These are phyloP conservation scores for Lingula anatina DNA, from an alignment of 2,888 invertebrate genomes.

Conservation along the genomic window DNA sequence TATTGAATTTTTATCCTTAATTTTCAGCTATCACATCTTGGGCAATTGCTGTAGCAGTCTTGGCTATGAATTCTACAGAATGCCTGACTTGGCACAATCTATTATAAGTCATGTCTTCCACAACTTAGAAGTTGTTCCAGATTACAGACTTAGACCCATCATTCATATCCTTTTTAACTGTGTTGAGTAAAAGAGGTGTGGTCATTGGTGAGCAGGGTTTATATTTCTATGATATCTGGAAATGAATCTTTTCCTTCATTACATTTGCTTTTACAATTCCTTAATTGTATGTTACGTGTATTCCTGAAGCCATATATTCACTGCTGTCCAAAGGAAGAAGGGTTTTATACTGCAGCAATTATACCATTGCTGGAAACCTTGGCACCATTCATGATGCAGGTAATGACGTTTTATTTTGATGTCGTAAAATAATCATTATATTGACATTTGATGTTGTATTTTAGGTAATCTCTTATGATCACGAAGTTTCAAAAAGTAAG, in stretches of 20 bases:
- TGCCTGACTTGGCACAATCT: constrained; percentile 70
- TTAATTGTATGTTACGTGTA: constrained; percentile 56
- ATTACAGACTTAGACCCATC: constrained; percentile 76
- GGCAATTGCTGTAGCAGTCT: constrained; percentile 73
- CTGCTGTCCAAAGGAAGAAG: constrained; percentile 78
- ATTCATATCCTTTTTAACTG: constrained; percentile 56
- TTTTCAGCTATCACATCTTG: constrained; percentile 66
- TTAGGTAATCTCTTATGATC: too few relatives aligned
- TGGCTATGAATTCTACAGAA: constrained; percentile 79
- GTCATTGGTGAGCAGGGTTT: too few relatives aligned
- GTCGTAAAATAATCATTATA: constrained; percentile 1
- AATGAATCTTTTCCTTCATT: too few relatives aligned
- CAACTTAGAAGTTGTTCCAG: constrained; percentile 71
- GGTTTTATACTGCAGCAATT: constrained; percentile 70
- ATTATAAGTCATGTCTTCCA: constrained; percentile 69
- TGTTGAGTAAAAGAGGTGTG: too few relatives aligned
- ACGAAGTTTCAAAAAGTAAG: too few relatives aligned
- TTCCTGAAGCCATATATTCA: constrained; percentile 82
- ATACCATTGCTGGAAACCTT: constrained; percentile 74
- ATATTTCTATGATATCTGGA: too few relatives aligned
- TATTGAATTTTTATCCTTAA: background rate
- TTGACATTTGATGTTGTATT: constrained; percentile 1
- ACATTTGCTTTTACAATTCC: constrained; percentile 8
- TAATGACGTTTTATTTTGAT: constrained; percentile 13
- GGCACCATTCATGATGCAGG: constrained; percentile 63